Percentiles rank a stretch among this genome's conserved stretches.
Conservation (phyloP, 2,113 vertebrate genomes). For the Ginglymostoma cirratum region DNA sequence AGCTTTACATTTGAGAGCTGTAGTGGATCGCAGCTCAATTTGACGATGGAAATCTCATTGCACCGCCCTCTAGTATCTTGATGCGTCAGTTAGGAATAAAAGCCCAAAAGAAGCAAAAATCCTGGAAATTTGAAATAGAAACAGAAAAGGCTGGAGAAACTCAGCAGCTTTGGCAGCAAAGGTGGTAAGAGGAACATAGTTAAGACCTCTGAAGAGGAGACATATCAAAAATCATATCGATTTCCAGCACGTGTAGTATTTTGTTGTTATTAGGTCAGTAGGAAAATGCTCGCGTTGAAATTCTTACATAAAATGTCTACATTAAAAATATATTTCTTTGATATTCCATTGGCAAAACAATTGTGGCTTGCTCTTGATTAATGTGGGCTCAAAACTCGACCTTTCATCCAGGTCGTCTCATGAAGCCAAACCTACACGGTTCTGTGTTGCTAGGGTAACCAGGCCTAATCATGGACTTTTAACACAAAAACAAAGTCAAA, state of each 20-base stretch:
- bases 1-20: neutral
- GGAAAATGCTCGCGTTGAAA: neutral
- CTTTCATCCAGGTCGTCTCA: neutral
- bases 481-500: neutral
- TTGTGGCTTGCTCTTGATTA: neutral
- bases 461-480: neutral
- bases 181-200: no score
- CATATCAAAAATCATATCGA: no score
- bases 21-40: neutral
- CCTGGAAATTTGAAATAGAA: no score
- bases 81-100: neutral
- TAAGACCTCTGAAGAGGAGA: no score
- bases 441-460: neutral
- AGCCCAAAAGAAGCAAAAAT: no score
- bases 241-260: no score
- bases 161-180: no score
- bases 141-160: no score
- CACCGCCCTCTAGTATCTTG: neutral
- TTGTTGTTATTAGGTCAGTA: neutral
- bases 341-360: neutral
- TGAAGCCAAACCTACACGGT: neutral
- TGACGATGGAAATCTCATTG: neutral
- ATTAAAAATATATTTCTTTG: neutral
- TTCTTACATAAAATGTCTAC: neutral
- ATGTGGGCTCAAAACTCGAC: neutral